These are phyloP conservation scores for Irena cyanogastra DNA, from an alignment of 2,113 vertebrate genomes.

Conservation along the genomic window DNA sequence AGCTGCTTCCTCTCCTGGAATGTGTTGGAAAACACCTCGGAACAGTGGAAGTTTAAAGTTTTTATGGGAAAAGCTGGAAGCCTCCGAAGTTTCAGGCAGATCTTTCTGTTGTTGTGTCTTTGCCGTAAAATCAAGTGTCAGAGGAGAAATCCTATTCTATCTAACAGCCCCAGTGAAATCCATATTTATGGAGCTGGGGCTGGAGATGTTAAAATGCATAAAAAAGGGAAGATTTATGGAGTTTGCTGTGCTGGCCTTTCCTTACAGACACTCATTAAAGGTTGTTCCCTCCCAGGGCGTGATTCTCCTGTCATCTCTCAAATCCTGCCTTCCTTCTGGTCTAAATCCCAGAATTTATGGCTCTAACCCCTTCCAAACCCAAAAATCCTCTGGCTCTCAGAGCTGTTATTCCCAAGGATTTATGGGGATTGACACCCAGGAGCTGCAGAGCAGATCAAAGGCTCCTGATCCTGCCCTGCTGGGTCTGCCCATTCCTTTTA, in stretches of 20 bases:
- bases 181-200: slow-evolving; percentile 25
- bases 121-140: neutral
- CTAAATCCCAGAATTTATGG: neutral
- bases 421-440: neutral
- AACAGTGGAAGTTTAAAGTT: neutral
- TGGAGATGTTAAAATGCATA: neutral
- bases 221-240: slow-evolving; percentile 14
- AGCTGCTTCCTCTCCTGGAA: neutral
- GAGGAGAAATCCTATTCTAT: slow-evolving; percentile 2
- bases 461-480: neutral
- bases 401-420: neutral
- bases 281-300: neutral
- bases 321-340: neutral
- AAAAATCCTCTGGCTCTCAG: neutral
- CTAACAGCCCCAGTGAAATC: neutral
- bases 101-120: neutral
- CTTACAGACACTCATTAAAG: neutral
- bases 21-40: neutral
- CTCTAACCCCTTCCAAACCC: neutral
- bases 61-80: neutral
- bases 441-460: neutral
- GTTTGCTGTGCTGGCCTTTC: neutral
- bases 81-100: neutral
- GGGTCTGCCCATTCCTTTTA: neutral
- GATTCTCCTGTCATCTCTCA: neutral